Conservation (phyloP, 1,140 invertebrate species). For the fruit fly (Drosophila melanogaster) region DNA sequence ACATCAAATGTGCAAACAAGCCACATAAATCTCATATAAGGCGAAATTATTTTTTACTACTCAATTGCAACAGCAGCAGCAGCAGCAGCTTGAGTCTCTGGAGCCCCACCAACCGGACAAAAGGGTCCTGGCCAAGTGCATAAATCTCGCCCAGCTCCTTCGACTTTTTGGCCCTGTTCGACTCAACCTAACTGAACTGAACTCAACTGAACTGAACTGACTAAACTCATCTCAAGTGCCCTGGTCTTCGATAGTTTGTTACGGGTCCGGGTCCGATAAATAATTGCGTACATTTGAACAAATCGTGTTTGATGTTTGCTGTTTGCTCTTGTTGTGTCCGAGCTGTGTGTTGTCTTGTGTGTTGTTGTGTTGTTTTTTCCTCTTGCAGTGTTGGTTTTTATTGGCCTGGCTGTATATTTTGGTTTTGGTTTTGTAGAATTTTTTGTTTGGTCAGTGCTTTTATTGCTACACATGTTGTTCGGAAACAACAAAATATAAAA, state of each 20-base stretch:
- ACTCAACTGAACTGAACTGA: slow-evolving; percentile 9
- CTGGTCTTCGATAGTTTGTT: slow-evolving; percentile 53
- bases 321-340: slow-evolving; percentile 63
- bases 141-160: slow-evolving; percentile 47
- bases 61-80: slow-evolving; percentile 68
- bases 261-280: slow-evolving; percentile 67
- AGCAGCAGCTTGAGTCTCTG: slow-evolving; percentile 45
- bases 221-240: slow-evolving; percentile 25
- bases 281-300: slow-evolving; percentile 84
- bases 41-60: slow-evolving; percentile 82
- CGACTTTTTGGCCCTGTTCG: slow-evolving; percentile 5
- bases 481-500: slow-evolving; percentile 56
- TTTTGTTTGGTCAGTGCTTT: slow-evolving; percentile 68
- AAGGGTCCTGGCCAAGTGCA: slow-evolving; percentile 57
- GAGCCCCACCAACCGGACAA: slow-evolving; percentile 39
- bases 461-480: slow-evolving; percentile 82
- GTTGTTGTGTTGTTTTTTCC: slow-evolving; percentile 27
- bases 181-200: slow-evolving; percentile 15
- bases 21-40: slow-evolving; percentile 82
- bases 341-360: slow-evolving; percentile 23
- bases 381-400: slow-evolving; percentile 46
- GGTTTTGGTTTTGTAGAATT: slow-evolving; percentile 43
- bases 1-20: slow-evolving; percentile 83
- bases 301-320: slow-evolving; percentile 83
- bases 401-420: slow-evolving; percentile 56